Percentiles rank a stretch among this genome's conserved stretches.
Conservation (phyloP, 1,140 invertebrate species). For the Phymastichus coffea region DNA sequence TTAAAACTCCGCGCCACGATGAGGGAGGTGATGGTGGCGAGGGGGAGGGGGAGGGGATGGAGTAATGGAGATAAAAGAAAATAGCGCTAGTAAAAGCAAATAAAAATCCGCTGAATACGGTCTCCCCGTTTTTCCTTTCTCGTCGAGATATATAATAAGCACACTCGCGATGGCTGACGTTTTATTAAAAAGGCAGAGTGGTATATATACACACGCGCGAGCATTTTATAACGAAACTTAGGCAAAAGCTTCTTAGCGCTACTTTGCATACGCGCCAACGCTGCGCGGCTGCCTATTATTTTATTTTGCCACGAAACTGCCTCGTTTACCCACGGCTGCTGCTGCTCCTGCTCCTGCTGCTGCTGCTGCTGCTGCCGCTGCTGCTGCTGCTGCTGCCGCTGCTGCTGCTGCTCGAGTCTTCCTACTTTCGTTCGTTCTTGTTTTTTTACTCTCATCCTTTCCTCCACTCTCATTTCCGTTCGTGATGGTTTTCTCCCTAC, state of each 20-base stretch:
- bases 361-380: too few species aligned
- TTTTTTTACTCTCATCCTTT: conserved; percentile 1
- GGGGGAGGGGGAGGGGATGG: too few species aligned
- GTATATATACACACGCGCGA: neutral
- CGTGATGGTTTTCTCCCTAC: too few species aligned
- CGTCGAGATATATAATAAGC: neutral
- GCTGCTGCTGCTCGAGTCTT: conserved; percentile 1
- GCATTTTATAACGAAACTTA: neutral
- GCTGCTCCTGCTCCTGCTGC: too few species aligned
- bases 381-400: too few species aligned
- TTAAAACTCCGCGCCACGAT: too few species aligned
- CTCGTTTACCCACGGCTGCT: conserved; percentile 24
- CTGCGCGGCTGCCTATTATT: conserved; percentile 16
- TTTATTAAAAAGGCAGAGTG: conserved; percentile 9
- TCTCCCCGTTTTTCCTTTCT: too few species aligned
- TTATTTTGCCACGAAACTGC: conserved; percentile 32
- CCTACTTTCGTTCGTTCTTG: neutral
- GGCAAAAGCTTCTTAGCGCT: conserved; percentile 10
- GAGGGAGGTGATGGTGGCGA: too few species aligned
- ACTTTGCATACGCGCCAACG: conserved; percentile 14
- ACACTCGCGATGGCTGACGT: neutral
- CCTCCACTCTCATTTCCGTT: neutral
- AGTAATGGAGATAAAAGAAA: too few species aligned
- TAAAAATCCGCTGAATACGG: too few species aligned
- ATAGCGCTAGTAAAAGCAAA: too few species aligned